Evolutionary conservation across 1,140 invertebrate species (phyloP).

Genomic region (Drosophila seguyi): DNA sequence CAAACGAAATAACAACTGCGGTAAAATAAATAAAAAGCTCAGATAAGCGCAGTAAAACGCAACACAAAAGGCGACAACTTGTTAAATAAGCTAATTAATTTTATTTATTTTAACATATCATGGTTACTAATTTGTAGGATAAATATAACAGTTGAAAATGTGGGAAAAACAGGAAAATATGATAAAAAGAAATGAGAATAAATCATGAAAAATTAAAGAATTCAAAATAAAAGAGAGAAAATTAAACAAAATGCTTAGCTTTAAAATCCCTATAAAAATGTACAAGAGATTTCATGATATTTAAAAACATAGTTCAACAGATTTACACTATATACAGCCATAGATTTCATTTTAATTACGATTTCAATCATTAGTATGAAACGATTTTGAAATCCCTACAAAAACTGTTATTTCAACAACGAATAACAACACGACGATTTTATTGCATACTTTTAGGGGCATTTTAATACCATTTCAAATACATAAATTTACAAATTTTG

Average conservation of each 20-base stretch:
- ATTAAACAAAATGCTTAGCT: background rate
- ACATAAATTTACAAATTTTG: no score
- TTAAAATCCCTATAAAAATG: background rate
- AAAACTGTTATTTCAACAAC: no score
- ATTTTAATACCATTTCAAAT: no score
- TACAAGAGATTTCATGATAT: no score
- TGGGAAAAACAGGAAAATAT: constrained; percentile 7
- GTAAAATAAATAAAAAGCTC: constrained; percentile 7
- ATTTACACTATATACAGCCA: background rate
- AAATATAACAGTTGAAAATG: background rate
- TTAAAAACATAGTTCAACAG: background rate
- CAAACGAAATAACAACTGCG: constrained; percentile 20
- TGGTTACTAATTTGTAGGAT: background rate
- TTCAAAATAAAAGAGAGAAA: background rate
- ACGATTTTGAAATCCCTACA: no score
- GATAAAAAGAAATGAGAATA: background rate
- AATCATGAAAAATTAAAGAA: background rate
- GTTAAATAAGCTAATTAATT: constrained; percentile 50
- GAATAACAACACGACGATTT: no score
- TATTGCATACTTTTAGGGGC: no score
- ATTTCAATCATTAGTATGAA: no score
- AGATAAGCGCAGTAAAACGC: constrained; percentile 36
- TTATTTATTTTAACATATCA: constrained; percentile 20
- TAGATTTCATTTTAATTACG: background rate
- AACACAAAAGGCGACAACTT: constrained; percentile 46